phyloP scores from a whole-genome alignment of 37 sponge, comb jelly and placozoan species.

The Halichondria panicea region DNA sequence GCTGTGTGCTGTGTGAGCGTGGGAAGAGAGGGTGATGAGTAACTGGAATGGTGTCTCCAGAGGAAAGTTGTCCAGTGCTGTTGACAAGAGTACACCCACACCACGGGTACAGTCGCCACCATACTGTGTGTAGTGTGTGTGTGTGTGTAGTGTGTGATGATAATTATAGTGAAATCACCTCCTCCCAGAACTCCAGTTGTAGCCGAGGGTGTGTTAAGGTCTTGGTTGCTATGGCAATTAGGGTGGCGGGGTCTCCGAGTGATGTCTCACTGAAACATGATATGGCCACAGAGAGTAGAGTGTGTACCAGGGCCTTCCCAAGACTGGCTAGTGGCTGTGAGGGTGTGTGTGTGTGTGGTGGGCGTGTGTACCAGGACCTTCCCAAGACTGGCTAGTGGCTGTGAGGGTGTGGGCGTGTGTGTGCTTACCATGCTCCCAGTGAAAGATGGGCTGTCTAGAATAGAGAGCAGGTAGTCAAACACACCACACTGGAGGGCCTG shows the following conservation, averaged over 20 bases:
- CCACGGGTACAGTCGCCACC: background rate
- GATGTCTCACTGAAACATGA: constrained; percentile 46
- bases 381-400: constrained; percentile 50
- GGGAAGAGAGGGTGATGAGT: too few relatives aligned
- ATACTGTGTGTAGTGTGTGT: background rate
- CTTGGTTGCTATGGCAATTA: constrained; percentile 40
- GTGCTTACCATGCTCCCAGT: constrained; percentile 50
- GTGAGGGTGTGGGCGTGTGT: background rate
- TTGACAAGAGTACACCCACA: too few relatives aligned
- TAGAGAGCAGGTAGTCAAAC: constrained; percentile 42
- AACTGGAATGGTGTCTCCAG: too few relatives aligned
- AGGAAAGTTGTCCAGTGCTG: too few relatives aligned
- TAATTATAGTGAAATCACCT: too few relatives aligned
- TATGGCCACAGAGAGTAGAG: constrained; percentile 34
- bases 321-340: constrained; percentile 46
- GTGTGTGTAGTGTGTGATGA: background rate
- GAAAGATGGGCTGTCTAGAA: constrained; percentile 39
- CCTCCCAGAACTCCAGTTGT: constrained; percentile 50
- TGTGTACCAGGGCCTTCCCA: constrained; percentile 20
- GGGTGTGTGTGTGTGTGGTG: too few relatives aligned
- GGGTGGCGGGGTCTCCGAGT: constrained; percentile 32
- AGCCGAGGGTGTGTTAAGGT: constrained; percentile 49
- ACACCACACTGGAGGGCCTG: constrained; percentile 39
- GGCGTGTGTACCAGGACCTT: constrained; percentile 23
- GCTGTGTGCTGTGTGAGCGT: too few relatives aligned